Evolutionary conservation across 1,140 invertebrate genomes (phyloP).

Genomic region (Bombus cullumanus): DNA sequence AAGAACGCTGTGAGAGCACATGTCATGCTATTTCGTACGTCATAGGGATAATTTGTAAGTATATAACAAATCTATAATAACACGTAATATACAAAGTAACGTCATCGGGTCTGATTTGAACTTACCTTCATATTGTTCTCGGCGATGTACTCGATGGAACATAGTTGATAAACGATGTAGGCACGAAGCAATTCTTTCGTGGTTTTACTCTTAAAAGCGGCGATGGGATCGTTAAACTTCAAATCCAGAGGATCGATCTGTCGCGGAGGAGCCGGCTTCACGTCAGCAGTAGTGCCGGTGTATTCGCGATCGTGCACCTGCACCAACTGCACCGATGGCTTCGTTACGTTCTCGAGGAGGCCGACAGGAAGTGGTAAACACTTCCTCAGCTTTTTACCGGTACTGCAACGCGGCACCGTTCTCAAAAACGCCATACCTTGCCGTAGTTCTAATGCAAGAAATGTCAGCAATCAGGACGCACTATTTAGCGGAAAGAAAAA

Average conservation of each 20-base stretch:
- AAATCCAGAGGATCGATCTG: slow-evolving; percentile 93
- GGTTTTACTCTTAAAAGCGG: slow-evolving; percentile 96
- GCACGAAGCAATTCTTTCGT: slow-evolving; percentile 96
- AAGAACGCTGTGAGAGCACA: not conserved
- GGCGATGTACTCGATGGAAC: slow-evolving; percentile 94
- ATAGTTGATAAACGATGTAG: slow-evolving; percentile 96
- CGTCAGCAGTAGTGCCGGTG: slow-evolving; percentile 52
- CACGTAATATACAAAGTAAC: not conserved
- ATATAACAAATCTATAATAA: not conserved
- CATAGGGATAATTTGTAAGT: not conserved
- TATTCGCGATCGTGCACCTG: slow-evolving; percentile 70
- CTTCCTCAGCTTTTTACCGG: slow-evolving; percentile 70
- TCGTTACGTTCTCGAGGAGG: slow-evolving; percentile 58
- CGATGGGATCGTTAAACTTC: slow-evolving; percentile 91
- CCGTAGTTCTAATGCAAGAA: slow-evolving; percentile 28
- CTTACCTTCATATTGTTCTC: slow-evolving; percentile 97
- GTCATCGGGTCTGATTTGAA: not conserved
- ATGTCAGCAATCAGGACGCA: slow-evolving; percentile 49
- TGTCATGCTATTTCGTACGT: slow-evolving; percentile 5
- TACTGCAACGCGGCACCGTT: slow-evolving; percentile 73
- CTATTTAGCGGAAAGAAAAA: slow-evolving; percentile 12
- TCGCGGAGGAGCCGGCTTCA: slow-evolving; percentile 74
- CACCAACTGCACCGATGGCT: slow-evolving; percentile 69
- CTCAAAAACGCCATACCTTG: slow-evolving; percentile 77
- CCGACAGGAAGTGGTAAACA: slow-evolving; percentile 58